These are phyloP conservation scores for Heliconius himera DNA, from an alignment of 1,140 invertebrate genomes.

Conservation along the genomic window DNA sequence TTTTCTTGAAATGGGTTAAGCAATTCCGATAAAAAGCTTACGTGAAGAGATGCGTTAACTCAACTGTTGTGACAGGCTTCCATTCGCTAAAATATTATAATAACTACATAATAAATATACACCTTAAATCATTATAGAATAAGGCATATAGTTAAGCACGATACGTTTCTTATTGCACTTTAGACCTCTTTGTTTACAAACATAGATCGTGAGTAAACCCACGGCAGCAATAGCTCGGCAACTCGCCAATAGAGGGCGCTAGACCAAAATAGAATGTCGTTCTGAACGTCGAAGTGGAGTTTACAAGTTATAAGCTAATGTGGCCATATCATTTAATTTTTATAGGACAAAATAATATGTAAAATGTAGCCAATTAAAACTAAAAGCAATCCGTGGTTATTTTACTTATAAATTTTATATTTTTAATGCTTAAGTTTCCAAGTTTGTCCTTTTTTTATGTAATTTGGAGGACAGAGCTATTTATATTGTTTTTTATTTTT, in stretches of 20 bases:
- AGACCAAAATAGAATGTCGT: conserved; percentile 70
- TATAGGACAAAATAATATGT: background rate
- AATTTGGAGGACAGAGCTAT: no score
- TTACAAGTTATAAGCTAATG: conserved; percentile 48
- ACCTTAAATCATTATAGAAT: background rate
- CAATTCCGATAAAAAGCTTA: conserved; percentile 14
- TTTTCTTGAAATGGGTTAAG: conserved; percentile 8
- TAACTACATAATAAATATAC: conserved; percentile 14
- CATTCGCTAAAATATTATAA: conserved; percentile 19
- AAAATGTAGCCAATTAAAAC: background rate
- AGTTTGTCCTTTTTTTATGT: background rate
- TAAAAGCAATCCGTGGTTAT: background rate
- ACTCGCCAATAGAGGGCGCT: conserved; percentile 77
- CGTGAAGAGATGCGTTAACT: background rate
- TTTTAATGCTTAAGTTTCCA: background rate
- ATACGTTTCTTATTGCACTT: conserved; percentile 36
- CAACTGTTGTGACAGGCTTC: background rate
- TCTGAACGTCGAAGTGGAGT: conserved; percentile 32
- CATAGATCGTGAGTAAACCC: conserved; percentile 74
- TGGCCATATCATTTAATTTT: conserved; percentile 2
- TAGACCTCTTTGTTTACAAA: conserved; percentile 71
- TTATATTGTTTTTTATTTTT: no score
- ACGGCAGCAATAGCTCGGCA: conserved; percentile 64
- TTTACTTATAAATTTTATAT: background rate
- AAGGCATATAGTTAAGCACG: conserved; percentile 22